phyloP scores from a whole-genome alignment of 30 jellyfish, hydroid and myxozoan genomes.

The Hydractinia echinata region DNA sequence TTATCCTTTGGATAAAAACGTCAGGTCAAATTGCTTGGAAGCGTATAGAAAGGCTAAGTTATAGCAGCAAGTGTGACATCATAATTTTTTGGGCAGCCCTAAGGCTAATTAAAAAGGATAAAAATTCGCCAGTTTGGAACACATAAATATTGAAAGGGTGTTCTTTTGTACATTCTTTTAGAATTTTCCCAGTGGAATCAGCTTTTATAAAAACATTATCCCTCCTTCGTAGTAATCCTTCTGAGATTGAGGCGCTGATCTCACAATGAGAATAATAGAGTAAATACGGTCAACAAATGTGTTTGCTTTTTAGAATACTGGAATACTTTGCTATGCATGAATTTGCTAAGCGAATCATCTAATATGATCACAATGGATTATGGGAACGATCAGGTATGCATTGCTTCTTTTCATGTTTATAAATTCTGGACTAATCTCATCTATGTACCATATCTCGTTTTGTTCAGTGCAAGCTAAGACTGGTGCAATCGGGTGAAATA shows the following conservation, averaged over 20 bases:
- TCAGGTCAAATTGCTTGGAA: no score
- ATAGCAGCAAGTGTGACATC: no score
- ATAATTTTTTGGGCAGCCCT: no score
- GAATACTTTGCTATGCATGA: constrained; percentile 82
- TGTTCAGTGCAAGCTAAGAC: constrained; percentile 61
- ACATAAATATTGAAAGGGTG: no score
- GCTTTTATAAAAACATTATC: background rate
- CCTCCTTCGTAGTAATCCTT: background rate
- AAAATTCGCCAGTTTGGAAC: no score
- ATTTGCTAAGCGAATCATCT: constrained; percentile 33
- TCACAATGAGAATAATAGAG: background rate
- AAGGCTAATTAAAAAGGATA: no score
- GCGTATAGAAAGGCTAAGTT: no score
- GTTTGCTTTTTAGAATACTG: constrained; percentile 70
- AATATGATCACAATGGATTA: constrained; percentile 38
- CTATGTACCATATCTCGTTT: background rate
- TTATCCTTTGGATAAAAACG: no score
- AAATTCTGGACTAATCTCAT: background rate
- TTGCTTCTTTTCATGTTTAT: background rate
- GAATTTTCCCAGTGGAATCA: background rate
- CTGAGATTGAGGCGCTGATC: background rate
- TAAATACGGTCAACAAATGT: background rate
- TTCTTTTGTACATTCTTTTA: no score
- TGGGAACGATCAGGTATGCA: constrained; percentile 59
- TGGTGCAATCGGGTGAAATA: constrained; percentile 39